Percentiles rank a stretch among this genome's conserved stretches.
These are phyloP conservation scores for Pitta sordida DNA, from an alignment of 2,113 vertebrate genomes.

Conservation along the genomic window DNA sequence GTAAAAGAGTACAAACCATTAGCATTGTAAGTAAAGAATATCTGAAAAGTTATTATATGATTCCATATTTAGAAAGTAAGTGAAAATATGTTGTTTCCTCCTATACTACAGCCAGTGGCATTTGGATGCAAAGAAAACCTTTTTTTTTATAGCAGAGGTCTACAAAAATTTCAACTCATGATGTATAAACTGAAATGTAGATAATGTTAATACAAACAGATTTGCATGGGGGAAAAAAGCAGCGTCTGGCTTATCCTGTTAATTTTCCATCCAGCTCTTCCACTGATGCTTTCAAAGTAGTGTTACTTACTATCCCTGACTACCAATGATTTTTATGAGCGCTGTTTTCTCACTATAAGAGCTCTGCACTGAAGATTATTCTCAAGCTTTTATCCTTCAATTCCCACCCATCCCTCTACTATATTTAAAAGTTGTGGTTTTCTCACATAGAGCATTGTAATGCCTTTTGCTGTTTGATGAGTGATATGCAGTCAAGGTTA, in stretches of 20 bases:
- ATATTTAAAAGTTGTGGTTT: neutral
- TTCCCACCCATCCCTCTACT: neutral
- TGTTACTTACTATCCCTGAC: neutral
- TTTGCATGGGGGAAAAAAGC: neutral
- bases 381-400: neutral
- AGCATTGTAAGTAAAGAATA: slow-evolving; percentile 20
- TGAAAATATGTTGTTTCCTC: slow-evolving; percentile 3
- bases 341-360: neutral
- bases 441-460: neutral
- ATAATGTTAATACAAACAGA: neutral
- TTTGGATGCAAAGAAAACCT: neutral
- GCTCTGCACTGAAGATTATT: neutral
- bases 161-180: neutral
- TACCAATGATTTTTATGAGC: neutral
- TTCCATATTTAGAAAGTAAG: neutral
- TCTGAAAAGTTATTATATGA: neutral
- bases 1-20: neutral
- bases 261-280: neutral
- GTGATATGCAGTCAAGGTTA: neutral
- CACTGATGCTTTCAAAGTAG: neutral
- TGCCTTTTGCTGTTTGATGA: slow-evolving; percentile 1
- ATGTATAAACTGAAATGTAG: slow-evolving; percentile 28
- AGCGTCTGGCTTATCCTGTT: neutral
- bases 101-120: neutral
- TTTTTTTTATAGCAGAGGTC: neutral